A percentile compares a stretch with the other conserved stretches of the same genome.
Evolutionary conservation across 2,113 vertebrate species (phyloP).

Genomic region (Kobus ellipsiprymnus): DNA sequence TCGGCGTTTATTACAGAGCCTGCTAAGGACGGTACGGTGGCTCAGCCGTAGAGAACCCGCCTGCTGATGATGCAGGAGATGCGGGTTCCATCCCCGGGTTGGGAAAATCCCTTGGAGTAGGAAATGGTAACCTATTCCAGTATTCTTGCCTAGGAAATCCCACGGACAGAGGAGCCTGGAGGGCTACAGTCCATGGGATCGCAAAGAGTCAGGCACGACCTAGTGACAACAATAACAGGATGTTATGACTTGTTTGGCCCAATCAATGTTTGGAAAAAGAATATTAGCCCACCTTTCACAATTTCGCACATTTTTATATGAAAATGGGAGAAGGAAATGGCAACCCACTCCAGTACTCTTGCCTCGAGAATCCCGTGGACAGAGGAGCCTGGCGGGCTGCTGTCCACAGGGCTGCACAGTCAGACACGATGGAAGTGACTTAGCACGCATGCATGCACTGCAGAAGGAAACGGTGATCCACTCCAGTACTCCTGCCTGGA

Average conservation of each 20-base stretch:
- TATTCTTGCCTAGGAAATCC: background rate
- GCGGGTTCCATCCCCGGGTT: rapidly evolving
- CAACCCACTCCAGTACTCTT: background rate
- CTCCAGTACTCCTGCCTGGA: background rate
- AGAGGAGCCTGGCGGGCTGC: background rate
- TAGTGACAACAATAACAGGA: background rate
- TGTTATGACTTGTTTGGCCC: background rate
- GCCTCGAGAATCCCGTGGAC: background rate
- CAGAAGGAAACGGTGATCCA: background rate
- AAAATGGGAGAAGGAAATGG: background rate
- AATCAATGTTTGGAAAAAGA: background rate
- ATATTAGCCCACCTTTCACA: rapidly evolving
- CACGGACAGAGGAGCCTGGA: background rate
- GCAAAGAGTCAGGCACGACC: background rate
- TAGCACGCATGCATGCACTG: background rate
- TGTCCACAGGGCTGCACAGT: background rate
- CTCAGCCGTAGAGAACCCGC: background rate
- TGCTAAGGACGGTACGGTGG: rapidly evolving
- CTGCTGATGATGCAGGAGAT: rapidly evolving
- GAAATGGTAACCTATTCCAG: background rate
- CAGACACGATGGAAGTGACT: background rate
- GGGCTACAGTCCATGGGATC: background rate
- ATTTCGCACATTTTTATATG: too few species aligned
- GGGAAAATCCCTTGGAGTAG: background rate
- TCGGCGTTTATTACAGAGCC: rapidly evolving